Evolutionary conservation across 2,888 invertebrate species (phyloP).

Genomic region (Zhuqinia jingwanae): DNA sequence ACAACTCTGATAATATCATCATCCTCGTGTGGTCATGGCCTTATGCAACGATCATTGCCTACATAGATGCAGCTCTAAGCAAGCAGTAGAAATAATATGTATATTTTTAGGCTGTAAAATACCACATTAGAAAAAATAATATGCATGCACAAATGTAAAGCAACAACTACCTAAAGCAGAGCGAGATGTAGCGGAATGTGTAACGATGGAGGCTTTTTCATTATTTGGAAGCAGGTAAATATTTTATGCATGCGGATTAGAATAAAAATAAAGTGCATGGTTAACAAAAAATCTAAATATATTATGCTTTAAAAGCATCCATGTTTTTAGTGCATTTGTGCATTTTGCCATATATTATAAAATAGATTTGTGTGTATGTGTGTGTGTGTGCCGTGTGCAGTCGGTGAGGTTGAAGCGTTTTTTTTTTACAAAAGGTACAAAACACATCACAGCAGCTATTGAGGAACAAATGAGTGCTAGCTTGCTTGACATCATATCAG

Average conservation of each 20-base stretch:
- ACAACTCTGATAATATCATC: conserved; percentile 12
- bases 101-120: neutral
- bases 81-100: neutral
- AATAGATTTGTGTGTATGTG: neutral
- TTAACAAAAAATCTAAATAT: no score
- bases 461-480: conserved; percentile 36
- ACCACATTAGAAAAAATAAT: conserved; percentile 8
- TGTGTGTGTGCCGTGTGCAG: neutral
- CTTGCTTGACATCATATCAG: conserved; percentile 28
- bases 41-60: conserved; percentile 38
- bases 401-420: no score
- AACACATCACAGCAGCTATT: neutral
- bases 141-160: neutral
- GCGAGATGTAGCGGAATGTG: no score
- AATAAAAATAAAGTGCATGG: conserved; percentile 15
- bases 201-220: conserved; percentile 25
- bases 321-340: conserved; percentile 31
- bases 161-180: no score
- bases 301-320: no score
- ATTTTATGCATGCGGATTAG: neutral
- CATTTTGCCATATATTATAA: conserved; percentile 27
- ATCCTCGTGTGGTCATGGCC: conserved; percentile 25
- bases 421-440: no score
- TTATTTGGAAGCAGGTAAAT: neutral
- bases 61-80: neutral